Base-by-base conservation (phyloP, 2,113 vertebrate genomes). In the Ursus arctos region DNA sequence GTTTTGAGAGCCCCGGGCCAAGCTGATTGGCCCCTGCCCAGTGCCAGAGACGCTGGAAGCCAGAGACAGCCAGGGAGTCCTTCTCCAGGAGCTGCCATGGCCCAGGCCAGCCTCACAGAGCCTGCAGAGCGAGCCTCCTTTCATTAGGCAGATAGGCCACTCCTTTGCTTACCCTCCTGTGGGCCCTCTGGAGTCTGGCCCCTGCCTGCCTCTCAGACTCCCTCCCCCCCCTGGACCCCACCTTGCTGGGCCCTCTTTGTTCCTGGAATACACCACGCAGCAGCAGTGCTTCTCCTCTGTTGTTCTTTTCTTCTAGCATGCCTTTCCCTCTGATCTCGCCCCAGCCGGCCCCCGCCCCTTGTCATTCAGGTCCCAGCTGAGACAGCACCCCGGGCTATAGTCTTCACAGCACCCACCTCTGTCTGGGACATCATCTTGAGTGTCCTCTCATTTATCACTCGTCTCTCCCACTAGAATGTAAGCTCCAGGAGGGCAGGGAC, bases 171-270 rank as follows among this genome's bases (percentile, higher is more conserved):
- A 10, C 12, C 40, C 43, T 51, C 16, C 28, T 2, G 18, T 31
- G 88, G 67, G 26, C 14, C 19, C 13, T 26, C 1, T 2, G 1
- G 12, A 36, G 47, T 53, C 49, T 24, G 67, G 21, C 33, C 36
- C 10, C 49, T 59, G n/a, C 79, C 72, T 55, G 57, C 36, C 14
- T 72, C 31, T 82, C 57, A 43, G 79, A 55, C 40, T 53, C 19
- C 7, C 33, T 72, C 19, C 0, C 0, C 31, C 24, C 40, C 13
- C 77, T 7, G 2, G 7, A 1, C 22, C 19, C 33, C 16, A 22
- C 33, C 14, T n/a, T 43, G 40, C 61, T 0, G 2, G 7, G 33
- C 69, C n/a, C 12, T 65, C 72, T 57, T 85, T 59, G 51, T 67
- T 92, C 53, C 49, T 86, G 16, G n/a, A 63, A 71, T 31, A 69